Conservation (phyloP, 1,140 invertebrate genomes). For the Caenorhabditis inopinata region DNA sequence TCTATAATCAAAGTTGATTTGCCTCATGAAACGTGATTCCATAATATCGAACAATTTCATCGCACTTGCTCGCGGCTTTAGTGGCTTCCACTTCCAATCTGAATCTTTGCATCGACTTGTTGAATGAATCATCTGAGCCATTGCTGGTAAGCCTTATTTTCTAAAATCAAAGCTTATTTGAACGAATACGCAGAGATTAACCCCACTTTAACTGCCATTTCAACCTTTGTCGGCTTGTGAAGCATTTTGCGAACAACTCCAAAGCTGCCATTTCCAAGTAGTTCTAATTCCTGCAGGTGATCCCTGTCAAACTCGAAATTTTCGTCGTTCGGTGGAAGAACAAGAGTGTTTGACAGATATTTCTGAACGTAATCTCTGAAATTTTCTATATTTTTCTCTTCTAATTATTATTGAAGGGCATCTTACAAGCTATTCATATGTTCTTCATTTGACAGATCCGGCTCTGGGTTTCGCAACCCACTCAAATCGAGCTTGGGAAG, state of each 20-base stretch:
- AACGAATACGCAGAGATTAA: not conserved
- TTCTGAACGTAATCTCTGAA: conserved; percentile 44
- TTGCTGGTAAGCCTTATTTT: conserved; percentile 89
- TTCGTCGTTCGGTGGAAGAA: conserved; percentile 23
- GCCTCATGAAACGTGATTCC: conserved; percentile 93
- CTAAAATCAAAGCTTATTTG: conserved; percentile 65
- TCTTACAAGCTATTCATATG: not conserved
- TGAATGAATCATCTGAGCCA: conserved; percentile 81
- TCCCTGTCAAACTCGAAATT: conserved; percentile 83
- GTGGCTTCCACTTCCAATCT: conserved; percentile 95
- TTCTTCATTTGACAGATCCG: not conserved
- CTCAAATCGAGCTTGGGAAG: not conserved
- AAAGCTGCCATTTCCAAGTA: conserved; percentile 89
- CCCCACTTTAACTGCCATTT: conserved; percentile 87
- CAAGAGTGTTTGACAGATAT: conserved; percentile 41
- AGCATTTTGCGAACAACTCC: conserved; percentile 95
- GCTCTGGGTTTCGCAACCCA: not conserved
- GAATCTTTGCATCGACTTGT: conserved; percentile 74
- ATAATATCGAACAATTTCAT: conserved; percentile 93
- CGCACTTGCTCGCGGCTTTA: conserved; percentile 91
- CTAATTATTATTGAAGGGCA: not conserved
- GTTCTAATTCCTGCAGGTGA: conserved; percentile 83
- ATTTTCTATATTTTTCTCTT: not conserved
- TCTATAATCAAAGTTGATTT: not conserved
- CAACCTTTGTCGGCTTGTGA: conserved; percentile 79